Percentiles rank a stretch among this genome's conserved stretches.
phyloP scores from a whole-genome alignment of 2,113 vertebrate genomes.

The Pomatorhinus ruficollis region DNA sequence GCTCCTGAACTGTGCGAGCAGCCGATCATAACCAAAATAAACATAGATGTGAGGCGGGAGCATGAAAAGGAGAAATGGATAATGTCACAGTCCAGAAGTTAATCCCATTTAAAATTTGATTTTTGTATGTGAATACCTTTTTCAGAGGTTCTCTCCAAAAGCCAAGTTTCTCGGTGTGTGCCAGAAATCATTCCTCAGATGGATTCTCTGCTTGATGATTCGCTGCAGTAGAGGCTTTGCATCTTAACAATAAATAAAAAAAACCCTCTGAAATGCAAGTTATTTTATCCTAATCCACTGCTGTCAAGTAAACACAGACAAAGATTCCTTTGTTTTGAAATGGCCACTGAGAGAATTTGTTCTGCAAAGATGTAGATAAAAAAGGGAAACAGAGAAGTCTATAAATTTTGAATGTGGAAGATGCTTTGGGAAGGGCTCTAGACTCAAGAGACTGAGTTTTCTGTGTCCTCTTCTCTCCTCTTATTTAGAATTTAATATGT shows the following conservation, averaged over 20 bases:
- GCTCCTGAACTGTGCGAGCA: background rate
- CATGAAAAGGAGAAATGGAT: background rate
- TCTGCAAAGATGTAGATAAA: conserved; percentile 3
- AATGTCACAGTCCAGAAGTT: conserved; percentile 21
- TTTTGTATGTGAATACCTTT: background rate
- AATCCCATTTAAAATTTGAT: conserved; percentile 38
- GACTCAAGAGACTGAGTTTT: background rate
- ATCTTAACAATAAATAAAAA: background rate
- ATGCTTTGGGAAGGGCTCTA: background rate
- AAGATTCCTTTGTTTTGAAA: conserved; percentile 32
- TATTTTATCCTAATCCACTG: conserved; percentile 33
- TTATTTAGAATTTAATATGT: background rate
- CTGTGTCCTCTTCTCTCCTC: background rate
- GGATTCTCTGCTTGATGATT: conserved; percentile 5
- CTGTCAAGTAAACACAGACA: conserved; percentile 41
- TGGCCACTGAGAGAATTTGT: background rate
- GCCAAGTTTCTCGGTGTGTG: background rate
- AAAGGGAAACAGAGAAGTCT: background rate
- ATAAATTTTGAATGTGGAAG: background rate
- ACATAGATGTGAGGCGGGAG: background rate
- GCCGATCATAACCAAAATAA: background rate
- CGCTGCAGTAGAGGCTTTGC: background rate
- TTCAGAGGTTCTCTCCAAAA: background rate
- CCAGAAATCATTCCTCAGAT: conserved; percentile 14
- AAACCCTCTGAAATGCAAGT: background rate